Evolutionary conservation across 1,140 invertebrate species (phyloP), one percentile per base, ranked within the genome.

Genomic region (Drosophila baimaii): DNA sequence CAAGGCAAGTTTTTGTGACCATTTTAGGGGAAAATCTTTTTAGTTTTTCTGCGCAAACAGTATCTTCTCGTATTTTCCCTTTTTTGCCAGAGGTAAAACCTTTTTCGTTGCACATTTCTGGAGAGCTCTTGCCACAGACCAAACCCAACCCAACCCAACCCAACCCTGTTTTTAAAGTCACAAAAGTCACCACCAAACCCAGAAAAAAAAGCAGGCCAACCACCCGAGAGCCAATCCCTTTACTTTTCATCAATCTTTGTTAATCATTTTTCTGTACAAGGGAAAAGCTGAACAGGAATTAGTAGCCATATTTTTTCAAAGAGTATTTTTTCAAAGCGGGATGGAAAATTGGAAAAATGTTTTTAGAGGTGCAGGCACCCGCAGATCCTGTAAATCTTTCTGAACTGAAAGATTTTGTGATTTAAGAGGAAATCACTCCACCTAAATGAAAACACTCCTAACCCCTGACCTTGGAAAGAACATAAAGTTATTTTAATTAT

Each of bases 161-260:
- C 69, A 62, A 73, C 61, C 59, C 58, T 25, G 23, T 19, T 51
- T 64, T 23, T 44, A 66, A 51, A 80, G 57, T 73, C 65, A 58
- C 64, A 58, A 83, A 66, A 54, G 31, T 66, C 73, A 76, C 73
- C 73, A 77, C 73, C 73, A 77, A 73, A 39, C 17, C 29, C 5
- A 21, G 27, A 49, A 54, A 56, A 58, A 63, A 44, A 65, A 43
- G 58, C 9, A 33, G 46, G 44, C 81, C 58, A 76, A 39, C 79
- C 73, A 55, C 76, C 75, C 41, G 58, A 17, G 49, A 17, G 49
- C 44, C 49, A 49, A 76, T 52, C 76, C 47, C 55, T 47, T 44
- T 39, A 39, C 49, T 61, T 64, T 88, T 77, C 77, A 86, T 86
- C 82, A 83, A 88, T 86, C 82, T 83, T 79, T 77, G 83, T 79